Conservation (phyloP, 1,140 invertebrate species). For the Macrotrachela quadricornifera region DNA sequence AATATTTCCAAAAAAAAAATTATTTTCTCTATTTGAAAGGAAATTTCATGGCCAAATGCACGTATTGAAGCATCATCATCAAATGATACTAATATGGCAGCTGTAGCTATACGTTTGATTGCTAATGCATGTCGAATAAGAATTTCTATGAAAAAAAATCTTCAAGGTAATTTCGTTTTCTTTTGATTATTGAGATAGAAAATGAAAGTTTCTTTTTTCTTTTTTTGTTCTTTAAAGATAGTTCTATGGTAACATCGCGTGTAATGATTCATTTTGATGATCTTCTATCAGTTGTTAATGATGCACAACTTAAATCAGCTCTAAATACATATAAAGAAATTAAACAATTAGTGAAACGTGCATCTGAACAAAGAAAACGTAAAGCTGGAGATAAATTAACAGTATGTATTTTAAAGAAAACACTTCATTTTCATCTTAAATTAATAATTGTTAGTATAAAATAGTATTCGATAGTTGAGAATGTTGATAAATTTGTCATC, state of each 20-base stretch:
- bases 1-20: constrained; percentile 29
- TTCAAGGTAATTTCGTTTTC: constrained; percentile 42
- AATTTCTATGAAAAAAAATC: constrained; percentile 80
- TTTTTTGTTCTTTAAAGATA: constrained; percentile 43
- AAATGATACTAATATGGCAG: constrained; percentile 7
- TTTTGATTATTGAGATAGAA: constrained; percentile 3
- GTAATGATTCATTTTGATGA: constrained; percentile 79
- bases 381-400: constrained; percentile 56
- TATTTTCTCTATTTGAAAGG: background rate
- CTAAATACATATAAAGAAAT: constrained; percentile 66
- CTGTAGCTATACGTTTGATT: constrained; percentile 64
- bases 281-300: constrained; percentile 82
- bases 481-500: too few relatives aligned
- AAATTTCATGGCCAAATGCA: constrained; percentile 59
- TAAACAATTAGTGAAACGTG: constrained; percentile 50
- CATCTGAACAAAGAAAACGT: constrained; percentile 55
- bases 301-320: constrained; percentile 80
- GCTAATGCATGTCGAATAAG: constrained; percentile 80
- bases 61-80: constrained; percentile 58
- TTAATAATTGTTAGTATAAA: too few relatives aligned
- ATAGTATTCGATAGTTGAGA: too few relatives aligned
- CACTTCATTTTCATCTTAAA: too few relatives aligned
- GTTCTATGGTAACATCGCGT: constrained; percentile 68
- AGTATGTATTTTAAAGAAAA: constrained; percentile 35
- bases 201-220: background rate